phyloP scores from a whole-genome alignment of 2,113 vertebrate genomes.

The Hymenochirus boettgeri region DNA sequence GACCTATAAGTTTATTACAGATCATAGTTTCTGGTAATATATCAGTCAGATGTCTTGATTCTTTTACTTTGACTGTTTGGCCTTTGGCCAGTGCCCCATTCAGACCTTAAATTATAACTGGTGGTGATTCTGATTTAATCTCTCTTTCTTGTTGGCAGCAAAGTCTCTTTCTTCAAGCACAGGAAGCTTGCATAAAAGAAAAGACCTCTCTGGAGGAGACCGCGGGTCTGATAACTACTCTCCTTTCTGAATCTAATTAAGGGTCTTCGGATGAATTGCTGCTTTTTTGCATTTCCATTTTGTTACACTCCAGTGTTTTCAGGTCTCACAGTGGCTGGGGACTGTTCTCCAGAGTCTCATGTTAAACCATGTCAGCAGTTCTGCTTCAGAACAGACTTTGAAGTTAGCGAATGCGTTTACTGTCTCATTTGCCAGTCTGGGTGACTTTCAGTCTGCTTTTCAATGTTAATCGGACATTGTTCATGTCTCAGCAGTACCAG shows the following conservation, averaged over 20 bases:
- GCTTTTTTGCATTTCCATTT: background rate
- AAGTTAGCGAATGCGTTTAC: background rate
- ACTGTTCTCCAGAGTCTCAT: slow-evolving; percentile 4
- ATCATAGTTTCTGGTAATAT: slow-evolving; percentile 11
- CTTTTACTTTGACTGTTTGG: slow-evolving; percentile 26
- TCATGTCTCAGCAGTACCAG: background rate
- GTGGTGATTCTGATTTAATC: slow-evolving; percentile 13
- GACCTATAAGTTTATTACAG: background rate
- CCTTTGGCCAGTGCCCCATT: slow-evolving; percentile 21
- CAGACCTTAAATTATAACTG: slow-evolving; percentile 16
- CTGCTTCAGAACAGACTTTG: background rate
- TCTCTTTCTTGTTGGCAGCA: slow-evolving; percentile 18
- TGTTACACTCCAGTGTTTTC: slow-evolving; percentile 4
- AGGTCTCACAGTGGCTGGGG: slow-evolving; percentile 18
- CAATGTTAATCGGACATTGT: slow-evolving; percentile 27
- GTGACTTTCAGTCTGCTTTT: slow-evolving; percentile 41
- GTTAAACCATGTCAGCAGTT: slow-evolving; percentile 5
- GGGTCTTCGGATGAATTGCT: background rate
- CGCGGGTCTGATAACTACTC: slow-evolving; percentile 7
- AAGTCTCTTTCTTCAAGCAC: background rate
- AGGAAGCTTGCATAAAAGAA: slow-evolving; percentile 17
- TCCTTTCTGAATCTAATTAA: background rate
- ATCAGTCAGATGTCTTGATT: slow-evolving; percentile 12
- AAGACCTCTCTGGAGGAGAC: slow-evolving; percentile 18
- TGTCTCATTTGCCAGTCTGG: slow-evolving; percentile 26